Base-by-base conservation (phyloP, 2,113 vertebrate species). In the Thryonomys swinderianus region DNA sequence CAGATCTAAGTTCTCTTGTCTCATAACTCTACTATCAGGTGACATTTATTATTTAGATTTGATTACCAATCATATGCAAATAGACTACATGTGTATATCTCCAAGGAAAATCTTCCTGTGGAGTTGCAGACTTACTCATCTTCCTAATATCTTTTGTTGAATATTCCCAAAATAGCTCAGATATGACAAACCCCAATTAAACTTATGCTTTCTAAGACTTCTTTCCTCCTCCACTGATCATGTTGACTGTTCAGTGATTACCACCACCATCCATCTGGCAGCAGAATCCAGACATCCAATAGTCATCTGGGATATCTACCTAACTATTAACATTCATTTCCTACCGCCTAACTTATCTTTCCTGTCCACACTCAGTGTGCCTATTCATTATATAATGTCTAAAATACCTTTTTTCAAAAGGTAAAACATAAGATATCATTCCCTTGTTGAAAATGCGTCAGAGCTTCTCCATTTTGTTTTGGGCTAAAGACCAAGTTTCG, bases 331-430 rank as follows among this genome's bases (percentile, higher is more conserved):
- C 7, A 90, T 80, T 64, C 62, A 80, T 34, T 23, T 80, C 27
- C 17, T 5, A 76, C 11, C 17, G 78, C 32, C 25, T 85, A 45
- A 78, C 27, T 40, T 89, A 27, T 57, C 53, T 92, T 85, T 88
- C 23, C 30, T 30, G 6, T 25, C 8, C 40, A 7, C 20, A 18
- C 12, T 71, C 21, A 48, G 3, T 6, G 13, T n/a, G 5, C 37
- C 12, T 6, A 37, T 66, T 66, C 40, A 67, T 10, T 9, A 34
- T 0, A 6, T 85, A 21, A 71, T 79, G 5, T 69, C 27, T 59
- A 62, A 76, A 76, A 80, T 62, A 14, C 48, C 48, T 37, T n/a
- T 37, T 85, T 84, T 91, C 71, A 91, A 91, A 95, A 53, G 16
- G 5, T 21, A 40, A 8, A 74, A n/a, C 27, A 71, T 59, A 86